These are phyloP conservation scores for Rugalucina vietnamica DNA, from an alignment of 2,888 invertebrate genomes.

Conservation along the genomic window DNA sequence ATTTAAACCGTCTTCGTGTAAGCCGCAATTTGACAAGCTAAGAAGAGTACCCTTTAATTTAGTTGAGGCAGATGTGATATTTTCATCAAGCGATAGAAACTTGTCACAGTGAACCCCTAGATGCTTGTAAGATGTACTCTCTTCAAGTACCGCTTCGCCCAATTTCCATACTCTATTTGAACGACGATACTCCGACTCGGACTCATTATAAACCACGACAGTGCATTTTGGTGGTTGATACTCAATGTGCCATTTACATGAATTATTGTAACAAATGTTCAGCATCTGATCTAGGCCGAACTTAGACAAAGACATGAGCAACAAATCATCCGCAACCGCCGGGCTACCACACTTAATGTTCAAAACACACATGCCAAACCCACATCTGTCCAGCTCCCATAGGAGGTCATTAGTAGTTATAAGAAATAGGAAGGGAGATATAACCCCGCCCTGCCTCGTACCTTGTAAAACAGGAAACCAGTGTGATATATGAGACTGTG, in stretches of 20 bases:
- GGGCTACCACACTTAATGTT: conserved; percentile 5
- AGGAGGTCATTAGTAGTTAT: conserved; percentile 2
- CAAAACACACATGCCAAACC: neutral
- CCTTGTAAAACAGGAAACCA: conserved; percentile 13
- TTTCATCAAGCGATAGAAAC: neutral
- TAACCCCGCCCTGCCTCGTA: conserved; percentile 5
- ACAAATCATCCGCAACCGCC: conserved; percentile 14
- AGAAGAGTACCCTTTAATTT: neutral
- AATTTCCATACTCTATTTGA: neutral
- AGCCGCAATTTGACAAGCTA: neutral
- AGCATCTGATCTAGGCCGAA: neutral
- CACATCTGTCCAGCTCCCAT: neutral
- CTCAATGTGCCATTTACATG: neutral
- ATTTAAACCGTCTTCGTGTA: neutral
- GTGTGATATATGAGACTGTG: neutral
- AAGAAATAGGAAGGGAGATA: conserved; percentile 4
- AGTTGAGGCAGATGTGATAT: neutral
- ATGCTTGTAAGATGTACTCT: neutral
- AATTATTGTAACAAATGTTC: neutral
- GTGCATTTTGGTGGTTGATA: neutral
- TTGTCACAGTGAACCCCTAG: neutral
- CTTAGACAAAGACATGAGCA: neutral
- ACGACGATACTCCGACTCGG: no score
- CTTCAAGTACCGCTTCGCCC: neutral
- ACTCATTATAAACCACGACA: no score